Percentiles rank a stretch among this genome's conserved stretches.
phyloP scores from a whole-genome alignment of 2,797 vertebrate species.

The Gymnodraco acuticeps region DNA sequence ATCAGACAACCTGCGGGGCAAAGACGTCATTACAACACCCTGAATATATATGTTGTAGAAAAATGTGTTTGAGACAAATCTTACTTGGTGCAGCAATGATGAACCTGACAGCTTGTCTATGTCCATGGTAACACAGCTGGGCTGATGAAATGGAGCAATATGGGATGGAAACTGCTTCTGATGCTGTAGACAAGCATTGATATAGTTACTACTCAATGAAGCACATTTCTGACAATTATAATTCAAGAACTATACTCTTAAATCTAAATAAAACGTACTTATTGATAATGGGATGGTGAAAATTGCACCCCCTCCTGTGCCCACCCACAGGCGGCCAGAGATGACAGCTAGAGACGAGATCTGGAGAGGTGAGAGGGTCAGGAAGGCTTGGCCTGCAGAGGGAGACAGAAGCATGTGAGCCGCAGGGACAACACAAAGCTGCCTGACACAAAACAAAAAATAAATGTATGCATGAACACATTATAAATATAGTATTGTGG shows the following conservation, averaged over 20 bases:
- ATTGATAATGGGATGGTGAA: slow-evolving; percentile 84
- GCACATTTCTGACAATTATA: not conserved
- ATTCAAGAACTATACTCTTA: not conserved
- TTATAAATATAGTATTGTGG: not conserved
- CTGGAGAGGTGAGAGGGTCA: slow-evolving; percentile 84
- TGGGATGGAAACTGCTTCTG: slow-evolving; percentile 85
- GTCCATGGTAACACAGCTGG: slow-evolving; percentile 87
- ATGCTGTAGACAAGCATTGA: slow-evolving; percentile 69
- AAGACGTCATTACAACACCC: slow-evolving; percentile 14
- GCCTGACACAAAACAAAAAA: not conserved
- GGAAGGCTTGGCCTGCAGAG: slow-evolving; percentile 78
- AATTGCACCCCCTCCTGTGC: slow-evolving; percentile 86
- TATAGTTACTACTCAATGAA: not conserved
- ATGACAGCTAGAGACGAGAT: slow-evolving; percentile 82
- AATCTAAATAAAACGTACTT: slow-evolving; percentile 72
- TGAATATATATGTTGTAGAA: not conserved
- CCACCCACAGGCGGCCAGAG: slow-evolving; percentile 85
- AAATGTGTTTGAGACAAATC: slow-evolving; percentile 1
- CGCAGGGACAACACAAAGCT: not conserved
- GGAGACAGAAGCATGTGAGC: slow-evolving; percentile 14
- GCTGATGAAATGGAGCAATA: slow-evolving; percentile 80
- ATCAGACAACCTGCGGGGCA: slow-evolving; percentile 79
- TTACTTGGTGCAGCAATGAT: slow-evolving; percentile 85
- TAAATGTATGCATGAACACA: not conserved
- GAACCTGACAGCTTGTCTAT: slow-evolving; percentile 86